phyloP scores from a whole-genome alignment of 2,888 invertebrate species.

The Cryptocheilus praepositus region DNA sequence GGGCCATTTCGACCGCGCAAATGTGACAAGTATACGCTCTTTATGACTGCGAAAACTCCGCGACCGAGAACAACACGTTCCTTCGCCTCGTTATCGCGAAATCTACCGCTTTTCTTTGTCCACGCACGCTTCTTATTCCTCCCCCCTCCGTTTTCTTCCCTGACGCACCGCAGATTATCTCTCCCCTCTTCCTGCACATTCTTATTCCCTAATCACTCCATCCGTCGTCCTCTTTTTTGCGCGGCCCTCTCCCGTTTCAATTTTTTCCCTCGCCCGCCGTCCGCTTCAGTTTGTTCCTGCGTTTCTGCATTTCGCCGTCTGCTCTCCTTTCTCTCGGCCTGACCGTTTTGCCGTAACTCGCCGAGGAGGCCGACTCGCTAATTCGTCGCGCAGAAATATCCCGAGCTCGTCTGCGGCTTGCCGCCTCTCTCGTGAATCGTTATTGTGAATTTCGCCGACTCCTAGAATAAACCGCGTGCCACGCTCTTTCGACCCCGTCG shows the following conservation, averaged over 20 bases:
- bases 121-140: background rate
- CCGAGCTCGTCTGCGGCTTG: slow-evolving; percentile 36
- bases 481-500: background rate
- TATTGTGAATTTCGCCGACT: slow-evolving; percentile 46
- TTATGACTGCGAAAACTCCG: too few relatives aligned
- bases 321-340: too few relatives aligned
- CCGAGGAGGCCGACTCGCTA: slow-evolving; percentile 40
- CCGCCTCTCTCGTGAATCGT: slow-evolving; percentile 30
- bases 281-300: background rate
- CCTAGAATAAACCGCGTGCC: slow-evolving; percentile 39
- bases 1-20: too few relatives aligned
- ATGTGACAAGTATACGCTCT: too few relatives aligned
- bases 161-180: background rate
- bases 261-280: background rate
- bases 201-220: slow-evolving; percentile 22
- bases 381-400: slow-evolving; percentile 55
- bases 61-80: too few relatives aligned
- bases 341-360: too few relatives aligned
- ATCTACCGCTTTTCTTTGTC: background rate
- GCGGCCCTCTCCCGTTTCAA: background rate
- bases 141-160: background rate
- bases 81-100: too few relatives aligned
- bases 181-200: background rate
- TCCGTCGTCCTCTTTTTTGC: background rate
- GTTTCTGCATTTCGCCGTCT: background rate